Evolutionary conservation across 2,888 invertebrate species (phyloP), one percentile per base, ranked within the genome.

Genomic region (Lithodes maja): DNA sequence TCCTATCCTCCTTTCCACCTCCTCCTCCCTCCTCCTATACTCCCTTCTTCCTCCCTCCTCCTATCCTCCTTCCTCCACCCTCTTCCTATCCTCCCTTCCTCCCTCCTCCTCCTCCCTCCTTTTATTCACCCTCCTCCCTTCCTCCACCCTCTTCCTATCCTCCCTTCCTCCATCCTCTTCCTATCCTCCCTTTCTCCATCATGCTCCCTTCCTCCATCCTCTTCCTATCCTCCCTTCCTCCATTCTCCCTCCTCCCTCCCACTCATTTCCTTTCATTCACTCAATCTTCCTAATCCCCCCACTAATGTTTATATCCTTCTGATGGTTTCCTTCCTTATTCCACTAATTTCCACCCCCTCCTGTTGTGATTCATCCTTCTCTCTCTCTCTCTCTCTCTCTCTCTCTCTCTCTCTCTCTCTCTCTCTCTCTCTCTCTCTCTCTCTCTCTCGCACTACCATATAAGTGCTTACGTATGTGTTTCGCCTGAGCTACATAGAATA

Each of bases 371-470:
- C 33, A 33, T 33, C 33, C 33, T 33, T 33, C 33, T 33, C 33
- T 33, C 33, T 33, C 33, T 33, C 33, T 55, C 3, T 52, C 75
- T 54, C 77, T 33, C 33, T 7, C 78, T 69, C 50, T 17, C 50
- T 69, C 50, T 52, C 50, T 69, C 15, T 69, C 50, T 52, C 71
- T 50, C 81, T 55, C 3, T 52, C 75, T 54, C 77, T 33, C 33
- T 7, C 78, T 69, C 50, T 17, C 50, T 69, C 50, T 52, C 50
- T 69, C 15, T 69, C 50, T 52, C 71, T 50, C 81, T 50, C 81
- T 50, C 61, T 61, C 81, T 61, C 81, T 1, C 81, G 2, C 81
- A 33, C 68, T 49, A 33, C 55, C 81, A 49, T 68, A 55, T 68
- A 5, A 5, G 61, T 61, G 61, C 75, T 75, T 33, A 33, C 33